Evolutionary conservation across 2,113 vertebrate species (phyloP), one percentile per base, ranked within the genome.

Genomic region (Ursus arctos): DNA sequence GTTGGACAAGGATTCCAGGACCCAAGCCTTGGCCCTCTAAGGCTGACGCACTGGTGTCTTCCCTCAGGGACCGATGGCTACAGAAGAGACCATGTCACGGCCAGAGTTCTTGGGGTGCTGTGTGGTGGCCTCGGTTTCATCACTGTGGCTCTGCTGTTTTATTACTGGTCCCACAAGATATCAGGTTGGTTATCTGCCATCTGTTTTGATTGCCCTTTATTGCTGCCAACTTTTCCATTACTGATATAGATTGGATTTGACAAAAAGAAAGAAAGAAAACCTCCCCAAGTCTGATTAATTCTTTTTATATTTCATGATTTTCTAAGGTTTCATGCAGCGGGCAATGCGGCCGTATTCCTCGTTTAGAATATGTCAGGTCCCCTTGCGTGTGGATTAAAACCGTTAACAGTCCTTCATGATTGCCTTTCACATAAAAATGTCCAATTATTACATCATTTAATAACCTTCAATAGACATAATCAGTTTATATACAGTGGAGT

Each of bases 361-460:
- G 21, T 89, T 90, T 26, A 95, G 9, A 80, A 7, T 36, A 33
- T 51, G 21, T 71, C 36, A 31, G 26, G 77, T n/a, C 59, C 28
- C 36, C 31, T 28, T 40, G 33, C 15, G 21, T 24, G 4, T 53
- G 71, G 13, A 79, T 67, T 69, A 84, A 84, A 77, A 61, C 65
- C 18, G 53, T 26, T 33, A 57, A 72, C 28, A 85, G 36, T 72
- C 72, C 7, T 93, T 36, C 61, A 89, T 74, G 53, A 12, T 84
- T 83, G 51, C 80, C 43, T 93, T 72, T 85, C 90, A 90, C 85
- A 85, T 43, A 72, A 33, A 93, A 87, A 97, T 88, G 63, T 80
- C 22, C 28, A 65, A 67, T 19, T n/a, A 51, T 81, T 82, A 93
- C 59, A 26, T 43, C 13, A 59, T 65, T 95, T 55, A 86, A 95